These are phyloP conservation scores for Champsocephalus gunnari DNA, from an alignment of 2,797 vertebrate genomes.

Conservation along the genomic window DNA sequence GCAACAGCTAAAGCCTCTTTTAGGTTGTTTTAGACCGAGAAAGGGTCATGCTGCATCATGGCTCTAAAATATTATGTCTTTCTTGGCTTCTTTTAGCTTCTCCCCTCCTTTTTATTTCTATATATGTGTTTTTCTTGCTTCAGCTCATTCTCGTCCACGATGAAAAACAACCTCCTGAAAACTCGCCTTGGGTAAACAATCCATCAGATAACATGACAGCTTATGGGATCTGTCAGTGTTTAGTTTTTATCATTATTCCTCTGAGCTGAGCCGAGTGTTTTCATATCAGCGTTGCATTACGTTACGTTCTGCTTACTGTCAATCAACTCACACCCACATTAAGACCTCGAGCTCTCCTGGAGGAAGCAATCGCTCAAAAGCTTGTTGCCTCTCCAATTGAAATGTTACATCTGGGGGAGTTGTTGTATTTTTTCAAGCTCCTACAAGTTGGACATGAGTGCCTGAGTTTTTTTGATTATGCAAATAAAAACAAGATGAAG, in stretches of 20 bases:
- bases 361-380: constrained; percentile 47
- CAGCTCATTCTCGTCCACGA: constrained; percentile 29
- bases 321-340: constrained; percentile 47
- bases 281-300: constrained; percentile 37
- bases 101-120: constrained; percentile 5
- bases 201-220: constrained; percentile 61
- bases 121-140: constrained; percentile 25
- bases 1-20: constrained; percentile 36
- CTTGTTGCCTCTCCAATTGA: constrained; percentile 14
- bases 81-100: constrained; percentile 6
- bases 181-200: constrained; percentile 51
- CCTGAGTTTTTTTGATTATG: background rate
- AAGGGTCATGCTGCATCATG: constrained; percentile 24
- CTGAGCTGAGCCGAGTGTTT: constrained; percentile 20
- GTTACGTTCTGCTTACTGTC: constrained; percentile 49
- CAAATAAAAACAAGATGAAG: background rate
- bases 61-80: constrained; percentile 28
- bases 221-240: constrained; percentile 38
- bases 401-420: constrained; percentile 17
- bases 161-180: constrained; percentile 38
- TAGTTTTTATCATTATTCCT: constrained; percentile 34
- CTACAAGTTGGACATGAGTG: constrained; percentile 4
- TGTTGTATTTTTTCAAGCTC: constrained; percentile 20
- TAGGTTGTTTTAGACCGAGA: constrained; percentile 8
- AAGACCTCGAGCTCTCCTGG: constrained; percentile 37